Evolutionary conservation across 2,888 invertebrate species (phyloP).

Genomic region (Mythimna ferrago): DNA sequence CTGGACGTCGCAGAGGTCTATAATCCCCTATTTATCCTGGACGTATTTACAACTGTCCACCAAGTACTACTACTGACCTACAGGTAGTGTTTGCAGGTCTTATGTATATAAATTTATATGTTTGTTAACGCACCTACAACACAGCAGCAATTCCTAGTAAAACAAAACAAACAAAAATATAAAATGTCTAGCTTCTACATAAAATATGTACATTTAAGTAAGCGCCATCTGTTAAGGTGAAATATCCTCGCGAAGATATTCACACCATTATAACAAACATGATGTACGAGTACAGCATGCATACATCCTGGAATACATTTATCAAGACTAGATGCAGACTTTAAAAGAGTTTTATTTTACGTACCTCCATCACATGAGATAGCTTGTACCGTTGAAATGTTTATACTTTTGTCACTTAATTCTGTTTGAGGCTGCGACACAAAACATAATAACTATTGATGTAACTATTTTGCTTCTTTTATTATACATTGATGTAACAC

Average conservation of each 20-base stretch:
- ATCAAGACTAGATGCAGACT: conserved; percentile 24
- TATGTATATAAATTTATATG: too few relatives aligned
- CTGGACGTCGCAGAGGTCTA: too few relatives aligned
- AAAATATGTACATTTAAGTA: conserved; percentile 17
- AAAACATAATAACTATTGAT: too few relatives aligned
- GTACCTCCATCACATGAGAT: neutral
- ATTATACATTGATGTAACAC: too few relatives aligned
- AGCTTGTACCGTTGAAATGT: neutral
- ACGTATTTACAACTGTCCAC: too few relatives aligned
- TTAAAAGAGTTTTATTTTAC: conserved; percentile 18
- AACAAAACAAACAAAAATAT: neutral
- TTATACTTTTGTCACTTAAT: neutral
- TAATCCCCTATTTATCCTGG: too few relatives aligned
- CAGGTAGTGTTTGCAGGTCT: too few relatives aligned
- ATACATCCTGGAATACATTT: conserved; percentile 49
- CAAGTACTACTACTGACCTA: too few relatives aligned
- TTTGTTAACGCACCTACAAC: too few relatives aligned
- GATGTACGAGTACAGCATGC: conserved; percentile 41
- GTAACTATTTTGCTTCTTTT: too few relatives aligned
- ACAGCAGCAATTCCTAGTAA: too few relatives aligned
- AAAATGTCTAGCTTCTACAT: conserved; percentile 9
- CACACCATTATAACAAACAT: conserved; percentile 43
- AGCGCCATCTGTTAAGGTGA: conserved; percentile 6
- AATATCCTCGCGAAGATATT: conserved; percentile 16
- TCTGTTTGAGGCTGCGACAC: too few relatives aligned